Evolutionary conservation across 2,113 vertebrate genomes (phyloP), one percentile per base, ranked within the genome.

Genomic region (Rhinolophus sinicus): DNA sequence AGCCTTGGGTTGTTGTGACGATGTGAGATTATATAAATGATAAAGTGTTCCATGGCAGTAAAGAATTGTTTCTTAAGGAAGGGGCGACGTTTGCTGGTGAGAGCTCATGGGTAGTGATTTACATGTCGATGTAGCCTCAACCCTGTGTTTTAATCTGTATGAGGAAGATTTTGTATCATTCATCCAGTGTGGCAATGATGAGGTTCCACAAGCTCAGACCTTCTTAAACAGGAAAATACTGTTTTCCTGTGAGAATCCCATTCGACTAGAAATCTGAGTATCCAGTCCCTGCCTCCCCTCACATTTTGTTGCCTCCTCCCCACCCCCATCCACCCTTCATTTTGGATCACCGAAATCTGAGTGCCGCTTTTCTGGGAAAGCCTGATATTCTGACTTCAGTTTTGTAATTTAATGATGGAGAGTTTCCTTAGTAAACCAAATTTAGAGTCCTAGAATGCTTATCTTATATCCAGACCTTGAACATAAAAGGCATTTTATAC

Each of bases 401-500:
- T 99, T 98, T 98, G 98, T 99, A 98, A 98, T 99, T 99, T 99
- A 99, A 99, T 99, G 98, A 99, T 99, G 98, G 98, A 98, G 98
- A 98, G 98, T 98, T 99, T 99, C 99, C 98, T 99, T 98, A 99
- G 98, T 99, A 99, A 99, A 99, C 98, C 99, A 99, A 99, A 99
- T 99, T 99, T 98, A 99, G 99, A 99, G 98, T 99, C 99, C 99
- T 99, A 98, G 99, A 99, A 99, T 99, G 98, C 98, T 98, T 98
- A 98, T 99, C 99, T 99, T 99, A 99, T 99, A 99, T 99, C 99
- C 98, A 99, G 99, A 98, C 98, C 98, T 98, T 98, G 98, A 99
- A 99, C 99, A 99, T 98, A 99, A 99, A 99, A 99, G 98, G 98
- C 99, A 99, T 99, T 99, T 99, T 99, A 99, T 99, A 98, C 99